Base-by-base conservation (phyloP, 2,113 vertebrate species). In the Eupsittula cactorum region DNA sequence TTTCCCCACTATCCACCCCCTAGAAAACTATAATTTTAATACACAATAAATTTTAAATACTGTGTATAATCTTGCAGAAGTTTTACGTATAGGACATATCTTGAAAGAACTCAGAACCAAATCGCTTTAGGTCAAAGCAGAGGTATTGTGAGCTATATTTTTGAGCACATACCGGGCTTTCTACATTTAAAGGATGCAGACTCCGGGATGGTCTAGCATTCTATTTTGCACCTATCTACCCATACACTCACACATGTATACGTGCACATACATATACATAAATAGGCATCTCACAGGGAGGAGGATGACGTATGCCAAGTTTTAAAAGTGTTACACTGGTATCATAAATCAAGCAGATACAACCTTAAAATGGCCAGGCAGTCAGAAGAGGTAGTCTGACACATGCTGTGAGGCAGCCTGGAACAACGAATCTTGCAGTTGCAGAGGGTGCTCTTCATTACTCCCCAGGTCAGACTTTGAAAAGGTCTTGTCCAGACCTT, bases 301-400 rank as follows among this genome's bases (percentile, higher is more conserved):
- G 5, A 76, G 16, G 23, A 62, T 63, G 37, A 88, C 0, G 0
- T 46, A 73, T 1, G 6, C 18, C 15, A 62, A 65, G 59, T 60
- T 86, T 86, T 84, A 0, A 73, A 52, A 52, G 37, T 18, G 19
- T 35, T 81, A 86, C 55, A 75, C 8, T 21, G 16, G 64, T 64
- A 77, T 50, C 41, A 70, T 64, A 92, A 91, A 81, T 78, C 33
- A 81, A 84, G 39, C 33, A 90, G 83, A 71, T 33, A 50, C 13
- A 63, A 80, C 60, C 60, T 67, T 67, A 88, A 82, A 88, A 74
- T 2, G 6, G 46, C 44, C 35, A 93, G 46, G 53, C 33, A 70
- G 37, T 20, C 33, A 57, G 65, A 37, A 71, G 18, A 78, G 23
- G 69, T 21, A 92, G 80, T 7, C 46, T 64, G 29, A 35, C 4